These are phyloP conservation scores for Cavia aperea DNA, from an alignment of 2,113 vertebrate species.

Conservation along the genomic window DNA sequence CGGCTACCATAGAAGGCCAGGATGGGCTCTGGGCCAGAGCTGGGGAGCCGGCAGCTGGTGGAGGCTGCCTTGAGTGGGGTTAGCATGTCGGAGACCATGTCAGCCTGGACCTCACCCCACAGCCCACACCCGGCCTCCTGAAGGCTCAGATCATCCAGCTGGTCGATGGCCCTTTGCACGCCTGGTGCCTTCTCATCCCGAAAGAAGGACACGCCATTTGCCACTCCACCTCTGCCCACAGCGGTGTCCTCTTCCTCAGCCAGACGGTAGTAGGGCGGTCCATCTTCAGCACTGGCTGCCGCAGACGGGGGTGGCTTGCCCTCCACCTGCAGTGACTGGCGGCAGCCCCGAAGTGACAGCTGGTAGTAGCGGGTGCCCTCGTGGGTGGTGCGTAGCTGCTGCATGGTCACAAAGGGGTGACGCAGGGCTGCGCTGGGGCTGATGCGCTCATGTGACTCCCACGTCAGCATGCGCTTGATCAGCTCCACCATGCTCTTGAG, in stretches of 20 bases:
- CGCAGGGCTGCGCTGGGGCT: slow-evolving; percentile 71
- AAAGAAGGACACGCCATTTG: neutral
- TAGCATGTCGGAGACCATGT: slow-evolving; percentile 13
- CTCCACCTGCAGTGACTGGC: slow-evolving; percentile 58
- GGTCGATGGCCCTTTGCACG: slow-evolving; percentile 62
- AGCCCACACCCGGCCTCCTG: slow-evolving; percentile 50
- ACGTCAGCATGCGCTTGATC: slow-evolving; percentile 78
- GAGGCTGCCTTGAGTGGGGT: neutral
- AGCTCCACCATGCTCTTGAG: slow-evolving; percentile 78
- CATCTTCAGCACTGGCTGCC: fast-evolving
- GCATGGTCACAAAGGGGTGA: slow-evolving; percentile 76
- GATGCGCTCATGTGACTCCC: slow-evolving; percentile 76
- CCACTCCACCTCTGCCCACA: neutral
- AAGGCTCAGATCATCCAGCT: slow-evolving; percentile 70
- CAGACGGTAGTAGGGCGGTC: slow-evolving; percentile 41
- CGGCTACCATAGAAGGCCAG: slow-evolving; percentile 59
- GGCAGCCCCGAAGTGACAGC: slow-evolving; percentile 59
- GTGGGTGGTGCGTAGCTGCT: slow-evolving; percentile 67
- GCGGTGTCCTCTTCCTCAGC: slow-evolving; percentile 40
- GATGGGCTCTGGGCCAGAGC: slow-evolving; percentile 55
- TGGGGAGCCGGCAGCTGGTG: neutral
- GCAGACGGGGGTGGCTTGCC: neutral
- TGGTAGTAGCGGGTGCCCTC: slow-evolving; percentile 71
- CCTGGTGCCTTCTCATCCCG: slow-evolving; percentile 16
- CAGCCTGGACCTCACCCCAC: slow-evolving; percentile 21